Evolutionary conservation across 1,140 invertebrate genomes (phyloP).

Genomic region (Lysiphlebus fabarum): DNA sequence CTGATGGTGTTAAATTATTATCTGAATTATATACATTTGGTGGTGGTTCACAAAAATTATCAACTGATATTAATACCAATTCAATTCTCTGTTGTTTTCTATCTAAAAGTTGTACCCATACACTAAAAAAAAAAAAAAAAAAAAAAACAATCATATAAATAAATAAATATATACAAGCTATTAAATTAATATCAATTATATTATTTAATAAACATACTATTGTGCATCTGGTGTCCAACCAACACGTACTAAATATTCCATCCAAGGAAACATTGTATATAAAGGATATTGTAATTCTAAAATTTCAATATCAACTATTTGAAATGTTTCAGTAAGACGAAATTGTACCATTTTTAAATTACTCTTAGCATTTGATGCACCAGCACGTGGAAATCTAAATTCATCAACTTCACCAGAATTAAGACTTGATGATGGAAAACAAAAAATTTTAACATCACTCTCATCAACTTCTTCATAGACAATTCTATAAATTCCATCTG

Average conservation of each 20-base stretch:
- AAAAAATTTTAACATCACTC: conserved; percentile 86
- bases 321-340: conserved; percentile 63
- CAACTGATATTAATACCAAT: conserved; percentile 68
- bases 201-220: conserved; percentile 63
- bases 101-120: conserved; percentile 87
- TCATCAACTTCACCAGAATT: conserved; percentile 79
- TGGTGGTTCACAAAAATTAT: conserved; percentile 69
- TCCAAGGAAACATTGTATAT: conserved; percentile 79
- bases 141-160: no score
- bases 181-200: conserved; percentile 1
- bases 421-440: conserved; percentile 77
- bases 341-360: conserved; percentile 87
- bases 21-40: conserved; percentile 56
- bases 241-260: conserved; percentile 89
- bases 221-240: conserved; percentile 89
- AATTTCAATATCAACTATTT: conserved; percentile 65
- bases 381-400: conserved; percentile 89
- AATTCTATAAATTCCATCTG: conserved; percentile 79
- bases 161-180: no score
- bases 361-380: conserved; percentile 85
- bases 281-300: conserved; percentile 73
- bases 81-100: conserved; percentile 80
- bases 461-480: conserved; percentile 97
- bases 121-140: conserved; percentile 56
- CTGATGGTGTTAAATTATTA: conserved; percentile 55